These are phyloP conservation scores for Trachythela sp. DNA, from an alignment of 64 coral and sea anemone species.

Conservation along the genomic window DNA sequence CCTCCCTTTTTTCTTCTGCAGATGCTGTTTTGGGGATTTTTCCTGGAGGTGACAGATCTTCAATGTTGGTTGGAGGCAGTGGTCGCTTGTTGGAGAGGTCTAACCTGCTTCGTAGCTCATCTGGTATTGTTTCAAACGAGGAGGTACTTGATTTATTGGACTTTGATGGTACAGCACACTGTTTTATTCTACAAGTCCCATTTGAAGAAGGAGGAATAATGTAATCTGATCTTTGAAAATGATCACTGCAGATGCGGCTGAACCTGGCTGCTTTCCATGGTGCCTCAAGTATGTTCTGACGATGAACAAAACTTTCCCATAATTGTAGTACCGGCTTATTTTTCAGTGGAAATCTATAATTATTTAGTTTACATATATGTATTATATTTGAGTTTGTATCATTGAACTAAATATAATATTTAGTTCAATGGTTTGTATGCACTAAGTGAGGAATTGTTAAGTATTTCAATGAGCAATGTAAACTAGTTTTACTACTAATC, in stretches of 20 bases:
- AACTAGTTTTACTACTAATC: too few species aligned
- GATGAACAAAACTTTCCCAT: neutral
- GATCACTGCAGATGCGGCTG: neutral
- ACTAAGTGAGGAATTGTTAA: too few species aligned
- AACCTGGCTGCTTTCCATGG: neutral
- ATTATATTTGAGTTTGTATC: too few species aligned
- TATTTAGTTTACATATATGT: too few species aligned
- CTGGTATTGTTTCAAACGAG: neutral
- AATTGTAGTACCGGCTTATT: neutral
- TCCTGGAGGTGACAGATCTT: neutral
- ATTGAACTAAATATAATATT: too few species aligned
- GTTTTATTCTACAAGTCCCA: neutral
- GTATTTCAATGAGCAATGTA: too few species aligned
- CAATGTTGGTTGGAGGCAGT: too few species aligned
- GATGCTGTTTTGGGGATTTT: neutral
- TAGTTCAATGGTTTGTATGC: too few species aligned
- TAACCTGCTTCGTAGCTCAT: neutral
- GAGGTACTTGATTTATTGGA: neutral
- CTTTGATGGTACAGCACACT: neutral
- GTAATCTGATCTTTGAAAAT: neutral
- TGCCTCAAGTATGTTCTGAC: neutral
- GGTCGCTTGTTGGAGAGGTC: too few species aligned
- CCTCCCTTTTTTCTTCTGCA: neutral
- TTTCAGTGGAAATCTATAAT: neutral
- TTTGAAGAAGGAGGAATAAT: neutral